A percentile compares a stretch with the other conserved stretches of the same genome.
Conservation (phyloP, 2,797 vertebrate species). For the Lophius americanus region DNA sequence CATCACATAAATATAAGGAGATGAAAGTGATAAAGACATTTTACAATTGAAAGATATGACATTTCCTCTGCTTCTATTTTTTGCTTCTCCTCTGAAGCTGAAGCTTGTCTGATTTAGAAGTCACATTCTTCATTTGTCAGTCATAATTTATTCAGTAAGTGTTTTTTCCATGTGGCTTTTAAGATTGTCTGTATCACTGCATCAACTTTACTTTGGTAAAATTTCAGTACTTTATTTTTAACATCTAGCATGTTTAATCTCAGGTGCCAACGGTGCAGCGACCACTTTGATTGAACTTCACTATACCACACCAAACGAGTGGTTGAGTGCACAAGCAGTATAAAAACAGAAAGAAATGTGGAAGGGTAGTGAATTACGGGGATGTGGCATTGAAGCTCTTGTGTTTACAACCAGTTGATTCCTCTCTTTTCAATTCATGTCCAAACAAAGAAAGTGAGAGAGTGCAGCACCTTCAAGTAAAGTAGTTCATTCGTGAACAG, state of each 20-base stretch:
- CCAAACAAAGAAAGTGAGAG: constrained; percentile 77
- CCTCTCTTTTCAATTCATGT: constrained; percentile 70
- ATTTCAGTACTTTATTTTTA: neutral
- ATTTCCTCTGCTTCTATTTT: no score
- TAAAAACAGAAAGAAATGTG: constrained; percentile 32
- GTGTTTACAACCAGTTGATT: constrained; percentile 63
- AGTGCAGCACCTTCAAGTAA: constrained; percentile 63
- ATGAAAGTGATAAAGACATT: no score
- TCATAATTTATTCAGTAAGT: no score
- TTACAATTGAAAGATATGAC: no score
- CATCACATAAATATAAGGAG: no score
- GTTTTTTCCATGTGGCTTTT: neutral
- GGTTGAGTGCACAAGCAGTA: constrained; percentile 5
- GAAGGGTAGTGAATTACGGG: constrained; percentile 32
- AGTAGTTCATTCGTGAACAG: constrained; percentile 52
- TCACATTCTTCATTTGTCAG: no score
- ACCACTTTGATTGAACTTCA: constrained; percentile 4
- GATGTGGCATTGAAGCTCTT: constrained; percentile 13
- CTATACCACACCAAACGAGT: neutral
- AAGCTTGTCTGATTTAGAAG: no score
- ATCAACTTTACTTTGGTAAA: neutral
- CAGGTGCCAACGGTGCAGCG: neutral
- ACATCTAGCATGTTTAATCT: neutral
- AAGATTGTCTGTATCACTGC: no score
- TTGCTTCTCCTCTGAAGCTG: no score